These are phyloP conservation scores for Xestobium rufovillosum DNA, from an alignment of 2,888 invertebrate species.

Conservation along the genomic window DNA sequence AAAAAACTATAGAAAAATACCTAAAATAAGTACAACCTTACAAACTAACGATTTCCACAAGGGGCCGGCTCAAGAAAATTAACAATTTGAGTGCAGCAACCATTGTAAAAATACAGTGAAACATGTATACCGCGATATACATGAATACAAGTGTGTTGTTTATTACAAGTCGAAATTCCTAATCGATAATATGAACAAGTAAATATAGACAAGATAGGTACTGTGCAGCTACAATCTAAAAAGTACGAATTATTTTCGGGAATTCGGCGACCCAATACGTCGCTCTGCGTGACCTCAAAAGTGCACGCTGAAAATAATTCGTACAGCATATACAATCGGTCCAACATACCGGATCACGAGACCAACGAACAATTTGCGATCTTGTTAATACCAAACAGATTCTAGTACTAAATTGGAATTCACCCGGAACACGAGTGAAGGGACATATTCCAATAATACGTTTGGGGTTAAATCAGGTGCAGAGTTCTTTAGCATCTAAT, in stretches of 20 bases:
- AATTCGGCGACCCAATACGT: neutral
- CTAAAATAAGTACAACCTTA: constrained; percentile 16
- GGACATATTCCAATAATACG: no score
- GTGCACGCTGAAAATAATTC: no score
- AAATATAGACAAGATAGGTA: constrained; percentile 33
- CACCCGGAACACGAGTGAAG: no score
- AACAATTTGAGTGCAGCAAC: constrained; percentile 31
- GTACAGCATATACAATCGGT: no score
- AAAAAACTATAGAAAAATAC: constrained; percentile 5
- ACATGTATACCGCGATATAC: constrained; percentile 20
- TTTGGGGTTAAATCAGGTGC: no score
- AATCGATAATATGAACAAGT: constrained; percentile 34
- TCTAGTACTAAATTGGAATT: no score
- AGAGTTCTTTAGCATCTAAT: no score
- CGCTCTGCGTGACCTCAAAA: no score
- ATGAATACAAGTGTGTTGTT: constrained; percentile 26
- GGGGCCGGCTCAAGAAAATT: constrained; percentile 4
- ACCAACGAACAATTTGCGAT: no score
- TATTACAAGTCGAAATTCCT: constrained; percentile 34
- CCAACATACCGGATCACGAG: no score
- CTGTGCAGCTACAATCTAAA: constrained; percentile 31
- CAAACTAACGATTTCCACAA: constrained; percentile 9
- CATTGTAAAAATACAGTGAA: constrained; percentile 32
- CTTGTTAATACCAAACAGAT: no score
- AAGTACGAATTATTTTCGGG: constrained; percentile 26